Conservation (phyloP, 2,888 invertebrate genomes). For the Gibbula magus region DNA sequence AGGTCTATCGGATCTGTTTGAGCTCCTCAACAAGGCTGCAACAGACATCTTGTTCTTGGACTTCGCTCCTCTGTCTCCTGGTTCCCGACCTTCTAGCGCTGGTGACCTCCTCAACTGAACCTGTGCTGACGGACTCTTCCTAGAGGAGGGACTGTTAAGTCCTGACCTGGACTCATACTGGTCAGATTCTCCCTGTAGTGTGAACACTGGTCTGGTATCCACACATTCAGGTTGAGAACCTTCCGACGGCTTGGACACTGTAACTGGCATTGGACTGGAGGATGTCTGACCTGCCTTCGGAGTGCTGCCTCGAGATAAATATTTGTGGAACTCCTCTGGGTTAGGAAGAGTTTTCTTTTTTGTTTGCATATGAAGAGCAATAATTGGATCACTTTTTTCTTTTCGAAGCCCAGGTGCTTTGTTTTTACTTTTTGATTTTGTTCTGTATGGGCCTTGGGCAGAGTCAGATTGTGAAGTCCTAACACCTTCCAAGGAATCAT, state of each 20-base stretch:
- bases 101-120: neutral
- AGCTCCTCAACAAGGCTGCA: neutral
- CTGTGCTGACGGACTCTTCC: neutral
- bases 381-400: conserved; percentile 43
- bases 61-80: neutral
- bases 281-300: conserved; percentile 25
- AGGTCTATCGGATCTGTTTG: neutral
- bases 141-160: neutral
- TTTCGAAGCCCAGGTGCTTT: conserved; percentile 28
- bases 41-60: conserved; percentile 6
- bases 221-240: neutral
- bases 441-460: conserved; percentile 34
- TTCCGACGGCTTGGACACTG: neutral
- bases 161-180: neutral
- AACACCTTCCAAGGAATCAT: conserved; percentile 38
- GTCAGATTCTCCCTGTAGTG: neutral
- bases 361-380: conserved; percentile 39
- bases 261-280: conserved; percentile 24
- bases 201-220: neutral
- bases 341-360: conserved; percentile 43
- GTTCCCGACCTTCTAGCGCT: neutral
- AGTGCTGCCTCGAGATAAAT: conserved; percentile 34
- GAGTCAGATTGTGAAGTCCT: conserved; percentile 38
- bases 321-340: conserved; percentile 40
- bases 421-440: neutral